Conservation (phyloP, 2,797 vertebrate genomes). For the Phataginus tetradactyla region DNA sequence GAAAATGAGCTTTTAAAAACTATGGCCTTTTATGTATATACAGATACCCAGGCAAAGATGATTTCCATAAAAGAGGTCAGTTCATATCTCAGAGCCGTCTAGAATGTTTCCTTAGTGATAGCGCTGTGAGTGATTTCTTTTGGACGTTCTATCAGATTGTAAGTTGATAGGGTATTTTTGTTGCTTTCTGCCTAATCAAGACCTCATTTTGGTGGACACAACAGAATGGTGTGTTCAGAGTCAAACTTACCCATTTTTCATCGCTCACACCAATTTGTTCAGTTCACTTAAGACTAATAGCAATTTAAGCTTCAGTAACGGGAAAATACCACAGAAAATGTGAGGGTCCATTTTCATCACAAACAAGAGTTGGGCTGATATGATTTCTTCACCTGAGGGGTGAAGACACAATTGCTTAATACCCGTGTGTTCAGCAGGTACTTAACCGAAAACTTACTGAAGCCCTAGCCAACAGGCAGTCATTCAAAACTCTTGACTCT, state of each 20-base stretch:
- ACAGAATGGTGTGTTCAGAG: not conserved
- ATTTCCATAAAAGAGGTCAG: constrained; percentile 68
- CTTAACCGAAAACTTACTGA: not conserved
- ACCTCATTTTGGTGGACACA: constrained; percentile 68
- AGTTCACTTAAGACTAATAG: constrained; percentile 28
- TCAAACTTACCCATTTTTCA: constrained; percentile 45
- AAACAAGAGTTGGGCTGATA: not conserved
- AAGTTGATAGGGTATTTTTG: constrained; percentile 5
- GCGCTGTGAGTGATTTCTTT: not conserved
- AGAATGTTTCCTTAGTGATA: constrained; percentile 67
- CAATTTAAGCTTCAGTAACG: constrained; percentile 29
- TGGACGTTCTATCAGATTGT: not conserved
- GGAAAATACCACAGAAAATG: not conserved
- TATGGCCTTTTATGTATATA: constrained; percentile 71
- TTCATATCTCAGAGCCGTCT: constrained; percentile 54
- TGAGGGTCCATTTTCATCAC: constrained; percentile 24
- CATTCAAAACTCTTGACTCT: constrained; percentile 41
- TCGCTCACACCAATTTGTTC: constrained; percentile 54
- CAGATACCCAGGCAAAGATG: constrained; percentile 51
- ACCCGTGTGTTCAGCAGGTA: not conserved
- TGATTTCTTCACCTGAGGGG: not conserved
- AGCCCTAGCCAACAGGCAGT: not conserved
- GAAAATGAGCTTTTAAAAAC: constrained; percentile 80
- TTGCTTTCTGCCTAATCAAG: constrained; percentile 60
- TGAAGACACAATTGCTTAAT: not conserved